Evolutionary conservation across 2,888 invertebrate genomes (phyloP), one percentile per base, ranked within the genome.

Genomic region (Andrena trimmerana): DNA sequence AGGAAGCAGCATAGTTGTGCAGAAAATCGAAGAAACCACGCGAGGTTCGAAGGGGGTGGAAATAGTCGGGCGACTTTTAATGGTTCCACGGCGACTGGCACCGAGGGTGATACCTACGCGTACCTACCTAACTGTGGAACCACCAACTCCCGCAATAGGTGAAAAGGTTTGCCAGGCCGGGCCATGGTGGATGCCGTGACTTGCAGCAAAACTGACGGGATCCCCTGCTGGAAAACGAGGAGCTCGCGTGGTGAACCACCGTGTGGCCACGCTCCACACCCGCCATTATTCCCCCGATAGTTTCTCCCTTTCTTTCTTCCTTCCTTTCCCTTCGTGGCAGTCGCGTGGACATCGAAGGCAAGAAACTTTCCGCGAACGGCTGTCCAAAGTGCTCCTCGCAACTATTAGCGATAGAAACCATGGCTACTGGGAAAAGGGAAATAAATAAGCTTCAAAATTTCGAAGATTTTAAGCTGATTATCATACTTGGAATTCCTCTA

Each of bases 71-170:
- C 78, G 88, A 89, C 87, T 90, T 90, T 90, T 89, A 91, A 91
- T 89, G 89, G 89, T 89, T 90, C 75, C 63, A 86, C 88, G 91
- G 93, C 86, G 92, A 91, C 93, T 93, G 93, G 93, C 92, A 93
- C 92, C 92, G 91, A 91, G 91, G 91, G 91, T 92, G 92, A 92
- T 92, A 93, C 92, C 86, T 88, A 87, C 85, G 85, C 84, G 83
- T 87, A 83, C 84, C 83, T 74, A 78, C 68, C 77, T 59, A 74
- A 84, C 76, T 66, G 66, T 71, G 83, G 68, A 81, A 78, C 75
- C 86, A 81, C 76, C 81, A 74, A 76, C 80, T 80, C 78, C 75
- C 74, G 74, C 73, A 67, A 75, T 82, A 80, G 86, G 81, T 66
- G 83, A 84, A 80, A 77, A 78, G 88, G 81, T 66, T 83, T 66